Conservation (phyloP, 1,140 invertebrate genomes). For the Phthorimaea operculella region DNA sequence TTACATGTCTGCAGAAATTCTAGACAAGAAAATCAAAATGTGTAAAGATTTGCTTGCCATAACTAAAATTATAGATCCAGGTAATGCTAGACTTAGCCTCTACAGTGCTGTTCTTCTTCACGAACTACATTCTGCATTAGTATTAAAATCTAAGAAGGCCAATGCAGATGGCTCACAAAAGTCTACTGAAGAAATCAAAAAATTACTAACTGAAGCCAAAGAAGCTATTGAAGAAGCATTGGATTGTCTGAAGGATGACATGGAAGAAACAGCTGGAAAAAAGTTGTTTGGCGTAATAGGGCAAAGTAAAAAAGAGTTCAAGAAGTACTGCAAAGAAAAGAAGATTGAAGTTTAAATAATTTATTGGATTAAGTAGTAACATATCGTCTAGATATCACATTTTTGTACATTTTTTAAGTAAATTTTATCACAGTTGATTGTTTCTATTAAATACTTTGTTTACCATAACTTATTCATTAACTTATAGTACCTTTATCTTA, state of each 20-base stretch:
- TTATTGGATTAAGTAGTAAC: conserved; percentile 15
- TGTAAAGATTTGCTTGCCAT: conserved; percentile 75
- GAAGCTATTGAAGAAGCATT: conserved; percentile 38
- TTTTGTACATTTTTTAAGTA: not conserved
- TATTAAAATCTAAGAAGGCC: conserved; percentile 66
- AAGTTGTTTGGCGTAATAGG: conserved; percentile 49
- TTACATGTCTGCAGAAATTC: conserved; percentile 68
- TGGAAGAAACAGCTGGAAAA: conserved; percentile 54
- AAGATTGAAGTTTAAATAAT: conserved; percentile 29
- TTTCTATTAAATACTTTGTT: too few species aligned
- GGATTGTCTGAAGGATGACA: conserved; percentile 48
- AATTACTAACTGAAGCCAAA: conserved; percentile 41
- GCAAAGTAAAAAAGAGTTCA: conserved; percentile 48
- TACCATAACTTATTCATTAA: too few species aligned
- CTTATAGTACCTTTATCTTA: too few species aligned
- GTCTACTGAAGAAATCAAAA: conserved; percentile 37
- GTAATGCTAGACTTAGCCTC: conserved; percentile 74
- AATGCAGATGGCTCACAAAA: conserved; percentile 46
- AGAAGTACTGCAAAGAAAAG: conserved; percentile 49
- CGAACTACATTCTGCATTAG: conserved; percentile 72
- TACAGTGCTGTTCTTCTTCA: conserved; percentile 78
- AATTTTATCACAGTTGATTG: not conserved
- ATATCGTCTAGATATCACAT: conserved; percentile 32
- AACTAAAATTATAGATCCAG: conserved; percentile 75
- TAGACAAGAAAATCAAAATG: conserved; percentile 74